Conservation (phyloP, 2,113 vertebrate species). For the Cinclus cinclus region DNA sequence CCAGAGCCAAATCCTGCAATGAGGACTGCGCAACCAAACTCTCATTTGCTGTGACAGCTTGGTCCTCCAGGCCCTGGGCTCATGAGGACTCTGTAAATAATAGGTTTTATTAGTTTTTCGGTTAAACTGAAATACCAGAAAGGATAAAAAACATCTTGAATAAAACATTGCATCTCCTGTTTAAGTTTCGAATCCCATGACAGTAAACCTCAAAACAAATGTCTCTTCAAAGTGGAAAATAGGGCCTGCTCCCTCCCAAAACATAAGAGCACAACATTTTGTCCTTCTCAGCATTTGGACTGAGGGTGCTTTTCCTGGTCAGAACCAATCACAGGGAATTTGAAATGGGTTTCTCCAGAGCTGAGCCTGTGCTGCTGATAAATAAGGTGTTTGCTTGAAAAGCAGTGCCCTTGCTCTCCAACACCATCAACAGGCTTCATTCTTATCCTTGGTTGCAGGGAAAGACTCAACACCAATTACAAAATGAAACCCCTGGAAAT, state of each 20-base stretch:
- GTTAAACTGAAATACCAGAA: constrained; percentile 39
- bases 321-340: background rate
- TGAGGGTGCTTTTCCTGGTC: background rate
- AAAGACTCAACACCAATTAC: background rate
- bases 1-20: background rate
- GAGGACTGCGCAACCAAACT: background rate
- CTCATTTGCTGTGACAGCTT: background rate
- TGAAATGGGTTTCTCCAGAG: background rate
- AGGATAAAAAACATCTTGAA: constrained; percentile 34
- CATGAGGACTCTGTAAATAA: constrained; percentile 31
- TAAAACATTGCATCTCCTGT: constrained; percentile 32
- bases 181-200: background rate
- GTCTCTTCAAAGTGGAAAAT: background rate
- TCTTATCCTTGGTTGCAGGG: background rate
- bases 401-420: background rate
- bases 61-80: background rate
- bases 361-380: background rate
- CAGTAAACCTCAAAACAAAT: constrained; percentile 14
- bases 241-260: background rate
- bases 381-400: background rate
- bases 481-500: background rate
- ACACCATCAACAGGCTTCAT: background rate
- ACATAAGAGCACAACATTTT: background rate
- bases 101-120: constrained; percentile 7
- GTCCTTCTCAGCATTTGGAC: background rate